Conservation (phyloP, 2,113 vertebrate genomes). For the Lophotis ruficrista region DNA sequence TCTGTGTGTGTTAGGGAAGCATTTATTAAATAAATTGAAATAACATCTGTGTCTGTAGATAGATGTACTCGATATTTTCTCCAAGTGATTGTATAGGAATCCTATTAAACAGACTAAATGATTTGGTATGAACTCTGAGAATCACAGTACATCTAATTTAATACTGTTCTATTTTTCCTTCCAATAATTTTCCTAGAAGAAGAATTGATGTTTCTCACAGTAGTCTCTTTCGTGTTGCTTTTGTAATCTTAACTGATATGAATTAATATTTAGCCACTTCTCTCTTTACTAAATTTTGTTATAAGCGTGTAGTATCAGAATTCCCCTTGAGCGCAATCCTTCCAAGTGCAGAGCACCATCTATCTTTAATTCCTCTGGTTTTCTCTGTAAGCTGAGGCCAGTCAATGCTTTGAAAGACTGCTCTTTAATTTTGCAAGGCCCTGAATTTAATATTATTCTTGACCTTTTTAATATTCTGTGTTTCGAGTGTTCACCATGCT, state of each 20-base stretch:
- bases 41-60: not conserved
- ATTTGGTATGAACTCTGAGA: not conserved
- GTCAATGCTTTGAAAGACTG: not conserved
- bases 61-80: not conserved
- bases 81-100: not conserved
- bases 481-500: conserved; percentile 33
- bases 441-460: conserved; percentile 40
- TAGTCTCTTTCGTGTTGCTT: not conserved
- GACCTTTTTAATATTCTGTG: conserved; percentile 65
- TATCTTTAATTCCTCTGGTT: not conserved
- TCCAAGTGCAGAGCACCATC: not conserved
- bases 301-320: not conserved
- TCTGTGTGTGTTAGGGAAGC: not conserved
- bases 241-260: conserved; percentile 23
- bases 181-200: not conserved
- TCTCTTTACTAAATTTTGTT: not conserved
- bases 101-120: not conserved
- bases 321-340: not conserved
- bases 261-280: conserved; percentile 41
- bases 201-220: not conserved
- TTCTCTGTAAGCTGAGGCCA: not conserved
- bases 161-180: not conserved
- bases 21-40: not conserved
- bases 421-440: conserved; percentile 44
- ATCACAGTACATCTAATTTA: not conserved